Base-by-base conservation (phyloP, 2,888 invertebrate genomes). In the Caenorhabditis sp. region DNA sequence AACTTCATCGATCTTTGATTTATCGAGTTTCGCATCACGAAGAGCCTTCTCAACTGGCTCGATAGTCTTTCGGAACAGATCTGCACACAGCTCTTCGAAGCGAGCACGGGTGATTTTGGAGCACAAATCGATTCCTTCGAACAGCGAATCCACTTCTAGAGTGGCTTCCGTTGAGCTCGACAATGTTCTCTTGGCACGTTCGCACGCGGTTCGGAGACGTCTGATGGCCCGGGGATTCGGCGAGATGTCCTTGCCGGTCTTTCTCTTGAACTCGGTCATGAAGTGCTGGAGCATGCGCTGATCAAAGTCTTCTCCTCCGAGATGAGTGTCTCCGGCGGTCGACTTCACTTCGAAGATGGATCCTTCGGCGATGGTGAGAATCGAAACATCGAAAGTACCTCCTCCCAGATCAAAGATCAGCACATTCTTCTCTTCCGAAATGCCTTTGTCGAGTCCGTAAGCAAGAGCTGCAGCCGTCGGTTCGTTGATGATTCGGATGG, bases 1-100 rank as follows among this genome's bases (percentile, higher is more conserved):
- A 93, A 92, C 58, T 20, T 79, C 78, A 39, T 76, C 72, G 32
- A 83, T 76, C 55, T 65, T 68, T 3, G 93, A 91, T 90, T 97
- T 97, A 91, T 96, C 95, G 93, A 97, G 93, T 90, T 96, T 96
- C 77, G 97, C 96, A 90, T 98, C 97, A 5, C 95, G 93, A 66
- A 98, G 91, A 2, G 96, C 93, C 91, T 96, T 96, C 90, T 98
- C 96, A 0, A 97, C 96, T 3, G 96, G 96, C 88, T 96, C 95
- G 92, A 98, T 93, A 77, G 96, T 97, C 76, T 94, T 93, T 82
- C 96, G 93, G 93, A 98, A 97, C 83, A 98, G 92, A 90, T 98
- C 97, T 8, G 95, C 94, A 90, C 95, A 95, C 88, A 99, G 92
- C 90, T 98, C 97, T 90, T 99, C 98, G 90, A 99, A 99, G 88